Base-by-base conservation (phyloP, 2,797 vertebrate genomes). In the Chaetophractus vellerosus region DNA sequence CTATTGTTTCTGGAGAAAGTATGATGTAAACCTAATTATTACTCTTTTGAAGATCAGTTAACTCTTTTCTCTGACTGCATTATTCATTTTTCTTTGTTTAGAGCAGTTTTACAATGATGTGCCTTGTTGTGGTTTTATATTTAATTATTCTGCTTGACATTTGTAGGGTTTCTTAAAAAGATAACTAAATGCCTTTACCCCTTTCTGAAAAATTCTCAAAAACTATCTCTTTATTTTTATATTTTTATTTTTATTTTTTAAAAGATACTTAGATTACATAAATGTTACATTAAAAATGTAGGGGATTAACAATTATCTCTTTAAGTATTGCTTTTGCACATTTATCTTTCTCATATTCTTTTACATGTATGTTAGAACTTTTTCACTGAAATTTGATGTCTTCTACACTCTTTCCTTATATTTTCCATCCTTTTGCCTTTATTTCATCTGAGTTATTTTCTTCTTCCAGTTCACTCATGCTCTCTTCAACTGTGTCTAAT, bases 81-180 rank as follows among this genome's bases (percentile, higher is more conserved):
- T 84, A 91, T 69, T 23, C 38, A 72, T 83, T 72, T 48, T 68
- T 0, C n/a, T 76, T 69, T 63, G 3, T 45, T 81, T 89, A 92
- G 64, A 41, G 24, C 31, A 80, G 11, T 59, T 92, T 92, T 71
- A 79, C 75, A 36, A 63, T 76, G 41, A 33, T 28, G 33, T 33
- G 24, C 19, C 50, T 78, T 68, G n/a, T 75, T 76, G 10, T 81
- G 61, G 59, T 48, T 87, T 89, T 83, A 52, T 69, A 15, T 5
- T 88, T 45, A 64, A 78, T 71, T 80, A 31, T 83, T 75, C 80
- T 90, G 19, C n/a, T 64, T 92, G 48, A 66, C 38, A 84, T 71
- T 74, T 69, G 36, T 72, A 80, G 21, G 86, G 15, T 33, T 57
- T 75, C 50, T 88, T 66, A 3, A 61, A 76, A 96, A 93, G 36